A percentile compares a stretch with the other conserved stretches of the same genome.
phyloP scores from a whole-genome alignment of 2,113 vertebrate species.

The Phasianus colchicus region DNA sequence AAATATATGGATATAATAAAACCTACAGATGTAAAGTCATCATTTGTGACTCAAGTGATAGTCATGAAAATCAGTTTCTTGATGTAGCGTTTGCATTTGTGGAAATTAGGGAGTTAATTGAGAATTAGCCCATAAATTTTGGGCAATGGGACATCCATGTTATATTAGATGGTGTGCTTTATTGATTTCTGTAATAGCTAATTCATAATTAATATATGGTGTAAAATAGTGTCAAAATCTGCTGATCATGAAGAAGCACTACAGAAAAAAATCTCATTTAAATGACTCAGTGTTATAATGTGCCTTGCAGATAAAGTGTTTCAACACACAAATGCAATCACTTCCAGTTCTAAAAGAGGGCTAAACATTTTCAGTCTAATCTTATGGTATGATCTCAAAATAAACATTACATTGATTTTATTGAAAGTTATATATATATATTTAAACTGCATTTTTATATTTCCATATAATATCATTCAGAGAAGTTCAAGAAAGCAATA shows the following conservation, averaged over 20 bases:
- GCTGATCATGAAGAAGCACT: neutral
- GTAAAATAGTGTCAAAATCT: neutral
- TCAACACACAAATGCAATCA: neutral
- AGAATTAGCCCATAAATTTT: neutral
- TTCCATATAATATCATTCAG: neutral
- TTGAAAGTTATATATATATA: neutral
- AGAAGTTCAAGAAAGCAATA: neutral
- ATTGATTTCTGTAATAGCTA: constrained; percentile 11
- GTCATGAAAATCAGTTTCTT: constrained; percentile 18
- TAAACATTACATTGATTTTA: neutral
- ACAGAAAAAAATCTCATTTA: constrained; percentile 29
- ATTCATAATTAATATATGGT: neutral
- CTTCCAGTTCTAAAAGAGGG: constrained; percentile 25
- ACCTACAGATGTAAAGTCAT: constrained; percentile 39
- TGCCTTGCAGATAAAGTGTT: neutral
- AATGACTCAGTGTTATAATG: neutral
- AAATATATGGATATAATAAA: constrained; percentile 37
- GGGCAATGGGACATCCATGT: neutral
- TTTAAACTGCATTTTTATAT: neutral
- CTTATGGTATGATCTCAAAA: neutral
- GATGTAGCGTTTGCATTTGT: neutral
- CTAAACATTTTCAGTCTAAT: constrained; percentile 2
- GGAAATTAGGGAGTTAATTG: neutral
- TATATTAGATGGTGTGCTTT: neutral
- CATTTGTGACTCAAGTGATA: constrained; percentile 3